phyloP scores from a whole-genome alignment of 2,797 vertebrate genomes.

The Iguana delicatissima region DNA sequence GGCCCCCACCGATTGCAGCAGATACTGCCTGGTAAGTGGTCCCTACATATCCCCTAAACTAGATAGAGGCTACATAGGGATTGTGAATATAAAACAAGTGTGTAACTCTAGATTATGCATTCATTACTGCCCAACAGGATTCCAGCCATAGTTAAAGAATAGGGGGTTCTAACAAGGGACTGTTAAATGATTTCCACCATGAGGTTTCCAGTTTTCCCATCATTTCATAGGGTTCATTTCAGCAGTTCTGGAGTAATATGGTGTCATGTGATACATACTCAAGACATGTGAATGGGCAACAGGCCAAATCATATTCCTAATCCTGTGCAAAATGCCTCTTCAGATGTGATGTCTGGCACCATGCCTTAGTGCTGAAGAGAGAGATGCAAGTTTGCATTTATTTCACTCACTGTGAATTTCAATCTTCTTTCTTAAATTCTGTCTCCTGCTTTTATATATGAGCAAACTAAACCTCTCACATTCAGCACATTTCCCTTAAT shows the following conservation, averaged over 20 bases:
- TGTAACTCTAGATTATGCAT: too few relatives aligned
- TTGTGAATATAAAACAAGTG: too few relatives aligned
- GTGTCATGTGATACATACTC: neutral
- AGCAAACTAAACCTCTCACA: neutral
- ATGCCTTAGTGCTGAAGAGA: neutral
- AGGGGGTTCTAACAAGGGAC: neutral
- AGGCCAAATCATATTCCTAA: neutral
- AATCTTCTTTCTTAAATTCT: neutral
- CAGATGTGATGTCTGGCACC: neutral
- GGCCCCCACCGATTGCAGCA: too few relatives aligned
- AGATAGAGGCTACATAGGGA: neutral
- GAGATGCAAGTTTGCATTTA: neutral
- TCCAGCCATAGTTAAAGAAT: constrained; percentile 6
- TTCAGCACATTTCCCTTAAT: neutral
- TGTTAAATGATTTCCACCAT: neutral
- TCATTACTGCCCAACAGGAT: too few relatives aligned
- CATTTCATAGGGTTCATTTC: neutral
- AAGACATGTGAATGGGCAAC: neutral
- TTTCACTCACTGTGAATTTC: neutral
- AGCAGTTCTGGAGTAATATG: neutral
- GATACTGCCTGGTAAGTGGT: too few relatives aligned
- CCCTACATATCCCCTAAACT: too few relatives aligned
- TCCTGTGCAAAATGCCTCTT: too few relatives aligned
- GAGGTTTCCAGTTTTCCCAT: neutral
- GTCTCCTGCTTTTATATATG: neutral